Evolutionary conservation across 2,113 vertebrate genomes (phyloP).

Genomic region (Panthera leo): DNA sequence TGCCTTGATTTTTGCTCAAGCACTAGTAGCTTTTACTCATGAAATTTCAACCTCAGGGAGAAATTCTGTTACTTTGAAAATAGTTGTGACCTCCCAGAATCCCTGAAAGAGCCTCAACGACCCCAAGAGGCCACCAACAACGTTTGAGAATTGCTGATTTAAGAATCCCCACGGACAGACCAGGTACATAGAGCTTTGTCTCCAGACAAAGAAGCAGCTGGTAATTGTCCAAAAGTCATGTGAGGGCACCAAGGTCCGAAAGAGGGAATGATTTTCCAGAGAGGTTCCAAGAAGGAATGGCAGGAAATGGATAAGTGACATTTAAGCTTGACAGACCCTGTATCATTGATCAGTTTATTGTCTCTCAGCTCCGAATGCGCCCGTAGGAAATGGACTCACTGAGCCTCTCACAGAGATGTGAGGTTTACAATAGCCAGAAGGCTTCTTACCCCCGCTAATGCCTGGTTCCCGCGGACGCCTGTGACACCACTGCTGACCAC

Average conservation of each 20-base stretch:
- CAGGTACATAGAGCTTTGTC: neutral
- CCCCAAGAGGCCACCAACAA: neutral
- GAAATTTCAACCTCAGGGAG: neutral
- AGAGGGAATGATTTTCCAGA: neutral
- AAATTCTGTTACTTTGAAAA: neutral
- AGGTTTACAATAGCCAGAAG: neutral
- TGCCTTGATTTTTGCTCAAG: neutral
- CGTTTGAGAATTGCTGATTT: neutral
- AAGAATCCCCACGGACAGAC: neutral
- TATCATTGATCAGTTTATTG: neutral
- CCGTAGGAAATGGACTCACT: neutral
- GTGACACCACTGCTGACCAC: accelerated
- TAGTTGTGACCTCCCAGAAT: neutral
- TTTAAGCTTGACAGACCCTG: neutral
- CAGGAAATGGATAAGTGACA: neutral
- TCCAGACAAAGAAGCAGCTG: neutral
- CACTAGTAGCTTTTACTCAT: neutral
- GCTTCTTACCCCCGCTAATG: neutral
- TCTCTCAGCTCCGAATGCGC: neutral
- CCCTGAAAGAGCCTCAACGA: neutral
- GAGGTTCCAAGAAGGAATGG: neutral
- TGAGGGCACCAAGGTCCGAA: neutral
- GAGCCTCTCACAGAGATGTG: neutral
- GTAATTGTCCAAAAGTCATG: neutral
- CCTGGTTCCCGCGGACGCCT: neutral